These are phyloP conservation scores for Nezara viridula DNA, from an alignment of 2,888 invertebrate genomes.

Conservation along the genomic window DNA sequence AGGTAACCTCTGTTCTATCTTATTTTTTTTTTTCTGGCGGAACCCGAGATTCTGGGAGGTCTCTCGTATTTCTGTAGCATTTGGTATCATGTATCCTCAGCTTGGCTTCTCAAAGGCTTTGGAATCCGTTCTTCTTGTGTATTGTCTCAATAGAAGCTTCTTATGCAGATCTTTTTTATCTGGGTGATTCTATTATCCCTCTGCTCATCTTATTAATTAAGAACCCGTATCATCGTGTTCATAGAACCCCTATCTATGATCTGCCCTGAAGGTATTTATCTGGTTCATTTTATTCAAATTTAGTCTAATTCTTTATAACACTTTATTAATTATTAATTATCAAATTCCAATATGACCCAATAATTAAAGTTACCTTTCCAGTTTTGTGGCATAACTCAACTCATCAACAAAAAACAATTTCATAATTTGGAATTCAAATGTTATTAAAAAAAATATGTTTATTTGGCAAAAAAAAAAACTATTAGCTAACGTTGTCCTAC, in stretches of 20 bases:
- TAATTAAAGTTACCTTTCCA: too few species aligned
- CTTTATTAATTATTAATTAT: too few species aligned
- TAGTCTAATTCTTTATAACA: too few species aligned
- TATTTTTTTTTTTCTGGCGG: conserved; percentile 25
- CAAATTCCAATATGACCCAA: too few species aligned
- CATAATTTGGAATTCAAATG: too few species aligned
- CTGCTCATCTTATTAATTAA: not conserved
- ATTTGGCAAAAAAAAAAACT: not conserved
- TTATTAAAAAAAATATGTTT: too few species aligned
- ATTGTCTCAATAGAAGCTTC: not conserved
- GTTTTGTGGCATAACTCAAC: too few species aligned
- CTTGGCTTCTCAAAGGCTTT: conserved; percentile 24
- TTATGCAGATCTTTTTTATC: not conserved
- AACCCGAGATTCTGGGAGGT: conserved; percentile 46
- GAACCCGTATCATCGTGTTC: not conserved
- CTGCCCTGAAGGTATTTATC: not conserved
- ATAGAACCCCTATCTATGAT: not conserved
- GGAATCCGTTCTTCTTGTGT: not conserved
- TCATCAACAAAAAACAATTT: too few species aligned
- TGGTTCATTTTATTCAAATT: too few species aligned
- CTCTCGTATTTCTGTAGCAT: conserved; percentile 43
- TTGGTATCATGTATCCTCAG: conserved; percentile 15
- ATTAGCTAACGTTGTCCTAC: not conserved
- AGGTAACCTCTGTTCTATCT: conserved; percentile 37
- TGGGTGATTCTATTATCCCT: not conserved